A percentile compares a stretch with the other conserved stretches of the same genome.
Conservation (phyloP, 2,113 vertebrate species). For the Aix galericulata region DNA sequence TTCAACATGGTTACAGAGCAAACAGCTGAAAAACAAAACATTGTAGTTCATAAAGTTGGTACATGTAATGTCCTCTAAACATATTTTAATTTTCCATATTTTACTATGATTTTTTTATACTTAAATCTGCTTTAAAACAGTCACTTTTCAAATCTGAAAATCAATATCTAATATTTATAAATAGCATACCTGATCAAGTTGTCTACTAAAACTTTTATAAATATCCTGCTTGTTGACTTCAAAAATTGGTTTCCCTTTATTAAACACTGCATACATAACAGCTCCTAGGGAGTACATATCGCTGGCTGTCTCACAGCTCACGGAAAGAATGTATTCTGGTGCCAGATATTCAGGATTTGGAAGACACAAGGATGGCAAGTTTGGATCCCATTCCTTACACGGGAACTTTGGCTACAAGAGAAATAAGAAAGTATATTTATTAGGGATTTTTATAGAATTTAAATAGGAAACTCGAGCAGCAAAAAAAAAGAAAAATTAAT, state of each 20-base stretch:
- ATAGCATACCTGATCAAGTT: constrained; percentile 91
- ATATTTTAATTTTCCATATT: neutral
- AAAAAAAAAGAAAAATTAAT: neutral
- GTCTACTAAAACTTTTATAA: constrained; percentile 98
- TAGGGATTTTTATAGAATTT: constrained; percentile 6
- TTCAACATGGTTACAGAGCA: neutral
- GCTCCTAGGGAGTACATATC: constrained; percentile 98
- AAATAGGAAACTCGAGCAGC: neutral
- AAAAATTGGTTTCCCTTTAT: constrained; percentile 96
- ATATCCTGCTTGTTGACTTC: constrained; percentile 98
- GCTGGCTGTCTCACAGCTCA: constrained; percentile 96
- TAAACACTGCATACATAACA: constrained; percentile 93
- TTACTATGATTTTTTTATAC: neutral
- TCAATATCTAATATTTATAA: neutral
- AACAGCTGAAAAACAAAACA: neutral
- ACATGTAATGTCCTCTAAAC: neutral
- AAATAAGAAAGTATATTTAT: neutral
- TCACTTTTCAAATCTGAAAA: neutral
- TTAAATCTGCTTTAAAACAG: neutral
- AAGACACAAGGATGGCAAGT: constrained; percentile 93
- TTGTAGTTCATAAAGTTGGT: neutral
- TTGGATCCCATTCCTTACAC: constrained; percentile 99
- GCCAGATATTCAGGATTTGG: constrained; percentile 97
- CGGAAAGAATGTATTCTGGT: constrained; percentile 97
- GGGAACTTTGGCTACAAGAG: constrained; percentile 85